A percentile compares a stretch with the other conserved stretches of the same genome.
phyloP scores from a whole-genome alignment of 2,797 vertebrate species.

The Chanos chanos region DNA sequence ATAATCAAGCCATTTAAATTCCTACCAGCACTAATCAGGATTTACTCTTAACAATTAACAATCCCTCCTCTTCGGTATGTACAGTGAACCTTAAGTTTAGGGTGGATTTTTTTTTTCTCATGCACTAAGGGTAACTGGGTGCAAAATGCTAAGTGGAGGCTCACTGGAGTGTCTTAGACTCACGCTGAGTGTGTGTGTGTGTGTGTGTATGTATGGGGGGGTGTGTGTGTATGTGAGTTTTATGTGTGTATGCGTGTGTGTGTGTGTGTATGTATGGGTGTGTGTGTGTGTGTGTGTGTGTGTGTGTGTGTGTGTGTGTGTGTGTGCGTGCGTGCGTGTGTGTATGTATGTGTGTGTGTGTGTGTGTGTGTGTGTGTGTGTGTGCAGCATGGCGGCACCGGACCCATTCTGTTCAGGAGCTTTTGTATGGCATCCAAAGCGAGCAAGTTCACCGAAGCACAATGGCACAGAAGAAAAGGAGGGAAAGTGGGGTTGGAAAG shows the following conservation, averaged over 20 bases:
- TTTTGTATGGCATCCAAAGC: conserved; percentile 67
- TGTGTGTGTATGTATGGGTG: conserved; percentile 29
- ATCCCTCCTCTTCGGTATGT: too few species aligned
- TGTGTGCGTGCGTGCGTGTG: background rate
- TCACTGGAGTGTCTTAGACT: conserved; percentile 1
- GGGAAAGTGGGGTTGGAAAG: conserved; percentile 4
- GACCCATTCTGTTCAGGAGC: conserved; percentile 55
- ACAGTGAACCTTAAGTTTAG: too few species aligned
- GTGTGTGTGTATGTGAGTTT: conserved; percentile 34
- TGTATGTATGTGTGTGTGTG: conserved; percentile 2
- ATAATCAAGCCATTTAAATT: too few species aligned
- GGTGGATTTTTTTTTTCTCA: too few species aligned
- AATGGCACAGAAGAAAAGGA: conserved; percentile 39
- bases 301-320: background rate
- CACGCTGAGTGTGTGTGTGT: conserved; percentile 19
- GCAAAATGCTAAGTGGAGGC: conserved; percentile 1
- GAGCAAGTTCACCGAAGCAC: conserved; percentile 62
- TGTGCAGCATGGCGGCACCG: conserved; percentile 41
- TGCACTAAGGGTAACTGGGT: conserved; percentile 39
- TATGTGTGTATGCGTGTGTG: conserved; percentile 27
- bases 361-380: conserved; percentile 10
- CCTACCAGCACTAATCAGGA: too few species aligned
- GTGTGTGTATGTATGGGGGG: too few species aligned
- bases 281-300: conserved; percentile 22
- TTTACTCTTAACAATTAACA: too few species aligned